Conservation (phyloP, 64 coral and sea anemone species). For the Porites australiensis region DNA sequence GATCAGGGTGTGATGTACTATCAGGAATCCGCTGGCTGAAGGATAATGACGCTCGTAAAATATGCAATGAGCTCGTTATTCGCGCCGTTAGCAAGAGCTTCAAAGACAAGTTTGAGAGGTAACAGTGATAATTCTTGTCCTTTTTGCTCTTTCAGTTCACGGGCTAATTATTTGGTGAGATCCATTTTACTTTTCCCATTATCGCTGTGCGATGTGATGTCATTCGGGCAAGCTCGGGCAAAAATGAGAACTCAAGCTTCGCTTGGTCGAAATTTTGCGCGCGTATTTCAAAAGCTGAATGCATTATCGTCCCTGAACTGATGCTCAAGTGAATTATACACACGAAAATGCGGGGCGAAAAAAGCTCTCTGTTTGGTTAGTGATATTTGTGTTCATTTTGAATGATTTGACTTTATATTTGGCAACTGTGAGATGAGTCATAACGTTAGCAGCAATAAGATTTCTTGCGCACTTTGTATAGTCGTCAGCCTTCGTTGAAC, state of each 20-base stretch:
- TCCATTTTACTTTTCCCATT: background rate
- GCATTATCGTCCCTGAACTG: background rate
- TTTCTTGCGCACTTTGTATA: background rate
- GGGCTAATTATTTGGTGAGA: background rate
- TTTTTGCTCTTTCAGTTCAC: background rate
- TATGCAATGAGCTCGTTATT: background rate
- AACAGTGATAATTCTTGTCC: background rate
- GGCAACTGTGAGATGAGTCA: too few relatives aligned
- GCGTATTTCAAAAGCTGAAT: constrained; percentile 82
- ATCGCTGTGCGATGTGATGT: background rate
- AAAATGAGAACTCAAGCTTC: background rate
- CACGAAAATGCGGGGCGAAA: background rate
- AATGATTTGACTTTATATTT: background rate
- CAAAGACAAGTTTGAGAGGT: constrained; percentile 14
- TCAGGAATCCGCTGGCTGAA: constrained; percentile 24
- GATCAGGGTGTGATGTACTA: too few relatives aligned
- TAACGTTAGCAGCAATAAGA: too few relatives aligned
- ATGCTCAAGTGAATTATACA: background rate
- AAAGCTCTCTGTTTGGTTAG: background rate
- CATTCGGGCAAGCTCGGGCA: constrained; percentile 63
- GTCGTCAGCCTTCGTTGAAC: too few relatives aligned
- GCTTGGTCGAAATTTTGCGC: constrained; percentile 81
- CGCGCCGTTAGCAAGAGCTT: constrained; percentile 1
- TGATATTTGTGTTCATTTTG: background rate
- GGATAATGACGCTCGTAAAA: background rate